A percentile compares a stretch with the other conserved stretches of the same genome.
These are phyloP conservation scores for Passerina amoena DNA, from an alignment of 2,113 vertebrate species.

Conservation along the genomic window DNA sequence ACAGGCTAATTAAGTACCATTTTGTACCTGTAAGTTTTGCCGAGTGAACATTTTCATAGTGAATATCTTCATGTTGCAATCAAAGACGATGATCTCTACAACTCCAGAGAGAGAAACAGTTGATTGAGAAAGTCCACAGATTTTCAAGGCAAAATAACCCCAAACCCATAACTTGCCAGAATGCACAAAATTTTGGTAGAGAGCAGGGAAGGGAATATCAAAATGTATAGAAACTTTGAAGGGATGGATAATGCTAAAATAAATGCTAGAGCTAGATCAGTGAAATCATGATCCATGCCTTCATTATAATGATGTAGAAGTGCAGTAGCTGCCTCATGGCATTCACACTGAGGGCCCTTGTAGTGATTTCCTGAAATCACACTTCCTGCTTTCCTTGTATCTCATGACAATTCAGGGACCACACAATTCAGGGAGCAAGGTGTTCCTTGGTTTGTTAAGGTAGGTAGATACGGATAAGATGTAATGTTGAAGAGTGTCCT, in stretches of 20 bases:
- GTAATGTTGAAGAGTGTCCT: neutral
- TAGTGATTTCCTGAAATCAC: rapidly evolving
- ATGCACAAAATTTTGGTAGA: neutral
- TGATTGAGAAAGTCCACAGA: neutral
- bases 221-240: neutral
- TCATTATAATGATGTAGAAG: neutral
- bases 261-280: neutral
- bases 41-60: neutral
- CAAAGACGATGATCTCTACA: neutral
- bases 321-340: neutral
- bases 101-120: neutral
- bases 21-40: neutral
- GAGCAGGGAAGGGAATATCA: rapidly evolving
- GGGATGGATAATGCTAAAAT: neutral
- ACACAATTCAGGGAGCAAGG: neutral
- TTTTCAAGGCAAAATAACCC: neutral
- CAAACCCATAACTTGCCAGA: neutral
- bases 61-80: neutral
- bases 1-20: neutral
- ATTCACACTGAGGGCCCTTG: rapidly evolving
- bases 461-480: neutral
- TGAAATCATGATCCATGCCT: neutral
- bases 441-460: neutral
- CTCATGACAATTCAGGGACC: neutral
- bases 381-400: neutral